Evolutionary conservation across 2,888 invertebrate genomes (phyloP).

Genomic region (Petrophora chlorosata): DNA sequence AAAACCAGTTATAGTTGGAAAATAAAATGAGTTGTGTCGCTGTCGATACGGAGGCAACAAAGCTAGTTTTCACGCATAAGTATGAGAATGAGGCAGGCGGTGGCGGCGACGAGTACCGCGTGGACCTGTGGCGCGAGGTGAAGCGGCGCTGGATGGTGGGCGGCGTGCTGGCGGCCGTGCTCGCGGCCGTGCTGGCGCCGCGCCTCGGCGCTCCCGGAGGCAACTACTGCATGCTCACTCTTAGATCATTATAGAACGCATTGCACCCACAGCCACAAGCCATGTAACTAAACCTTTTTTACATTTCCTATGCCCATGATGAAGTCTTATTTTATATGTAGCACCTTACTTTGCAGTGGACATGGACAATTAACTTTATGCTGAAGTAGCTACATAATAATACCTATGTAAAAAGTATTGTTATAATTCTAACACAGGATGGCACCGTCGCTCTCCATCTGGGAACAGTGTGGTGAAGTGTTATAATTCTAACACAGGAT

Average conservation of each 20-base stretch:
- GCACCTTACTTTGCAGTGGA: too few species aligned
- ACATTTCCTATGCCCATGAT: too few species aligned
- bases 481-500: too few species aligned
- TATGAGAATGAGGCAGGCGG: neutral
- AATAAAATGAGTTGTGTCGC: neutral
- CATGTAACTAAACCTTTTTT: constrained; percentile 14
- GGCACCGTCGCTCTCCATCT: too few species aligned
- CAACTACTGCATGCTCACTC: constrained; percentile 63
- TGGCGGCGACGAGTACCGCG: constrained; percentile 41
- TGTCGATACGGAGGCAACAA: neutral
- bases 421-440: too few species aligned
- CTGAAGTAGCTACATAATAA: too few species aligned
- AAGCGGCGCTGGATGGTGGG: constrained; percentile 62
- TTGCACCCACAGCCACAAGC: constrained; percentile 59
- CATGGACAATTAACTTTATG: too few species aligned
- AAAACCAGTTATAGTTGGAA: neutral
- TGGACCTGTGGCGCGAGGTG: constrained; percentile 58
- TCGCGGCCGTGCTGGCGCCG: constrained; percentile 63
- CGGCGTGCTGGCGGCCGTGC: constrained; percentile 59
- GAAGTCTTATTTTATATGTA: too few species aligned
- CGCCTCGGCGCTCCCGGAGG: constrained; percentile 70
- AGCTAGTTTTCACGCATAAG: neutral
- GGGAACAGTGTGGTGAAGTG: too few species aligned
- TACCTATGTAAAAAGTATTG: too few species aligned
- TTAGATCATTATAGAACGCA: constrained; percentile 69